Conservation (phyloP, 2,888 invertebrate genomes). For the Chymomyza fuscimana region DNA sequence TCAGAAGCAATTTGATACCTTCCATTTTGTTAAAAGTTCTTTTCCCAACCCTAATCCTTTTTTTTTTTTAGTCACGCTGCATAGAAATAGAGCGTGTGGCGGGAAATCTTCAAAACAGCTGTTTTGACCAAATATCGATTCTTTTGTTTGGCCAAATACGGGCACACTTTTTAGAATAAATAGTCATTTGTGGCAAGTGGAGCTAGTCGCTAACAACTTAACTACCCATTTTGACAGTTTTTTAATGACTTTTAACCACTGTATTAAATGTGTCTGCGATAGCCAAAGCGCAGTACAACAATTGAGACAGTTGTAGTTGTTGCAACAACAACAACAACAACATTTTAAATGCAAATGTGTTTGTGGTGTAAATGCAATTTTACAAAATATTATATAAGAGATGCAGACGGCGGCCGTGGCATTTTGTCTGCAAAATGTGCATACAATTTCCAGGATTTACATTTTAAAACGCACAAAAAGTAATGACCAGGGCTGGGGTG, state of each 20-base stretch:
- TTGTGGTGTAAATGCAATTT: slow-evolving; percentile 74
- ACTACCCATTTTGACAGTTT: neutral
- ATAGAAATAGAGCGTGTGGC: too few relatives aligned
- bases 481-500: neutral
- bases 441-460: slow-evolving; percentile 71
- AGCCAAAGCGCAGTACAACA: slow-evolving; percentile 21
- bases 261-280: neutral
- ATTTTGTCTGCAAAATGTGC: slow-evolving; percentile 54
- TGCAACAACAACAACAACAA: slow-evolving; percentile 27
- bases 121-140: too few relatives aligned
- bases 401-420: neutral
- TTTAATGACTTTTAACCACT: neutral
- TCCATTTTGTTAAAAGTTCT: too few relatives aligned
- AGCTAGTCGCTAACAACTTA: too few relatives aligned
- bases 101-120: too few relatives aligned
- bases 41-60: too few relatives aligned
- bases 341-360: slow-evolving; percentile 72
- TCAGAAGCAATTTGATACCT: too few relatives aligned
- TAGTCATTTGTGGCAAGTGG: too few relatives aligned
- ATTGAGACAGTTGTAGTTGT: slow-evolving; percentile 57
- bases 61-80: too few relatives aligned
- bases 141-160: too few relatives aligned
- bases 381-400: slow-evolving; percentile 69
- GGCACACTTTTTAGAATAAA: too few relatives aligned
- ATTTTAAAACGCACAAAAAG: slow-evolving; percentile 58